Base-by-base conservation (phyloP, 2,113 vertebrate genomes). In the Vireo altiloquus region DNA sequence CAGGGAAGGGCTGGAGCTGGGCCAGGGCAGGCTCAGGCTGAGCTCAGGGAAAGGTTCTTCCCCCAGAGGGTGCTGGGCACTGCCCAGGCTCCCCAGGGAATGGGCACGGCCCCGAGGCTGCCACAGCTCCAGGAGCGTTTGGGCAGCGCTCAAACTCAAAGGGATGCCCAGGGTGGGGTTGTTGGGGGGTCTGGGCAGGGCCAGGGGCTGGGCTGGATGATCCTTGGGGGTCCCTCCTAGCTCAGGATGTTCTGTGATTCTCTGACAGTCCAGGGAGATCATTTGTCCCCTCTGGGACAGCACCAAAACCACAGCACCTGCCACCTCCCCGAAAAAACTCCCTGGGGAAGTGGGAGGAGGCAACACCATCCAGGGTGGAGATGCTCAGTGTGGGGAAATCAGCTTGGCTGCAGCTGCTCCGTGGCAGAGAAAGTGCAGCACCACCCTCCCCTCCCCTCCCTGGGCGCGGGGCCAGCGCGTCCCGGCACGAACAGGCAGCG, bases 141-240 rank as follows among this genome's bases (percentile, higher is more conserved):
- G 61, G 71, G 1, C 53, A 59, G 27, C 1, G 3, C 70, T 47
- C n/a, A n/a, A n/a, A n/a, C n/a, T n/a, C n/a, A n/a, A n/a, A n/a
- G 75, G 65, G 54, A 4, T 60, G 65, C 4, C 1, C 57, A 64
- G 85, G 42, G 4, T n/a, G 65, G 74, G 40, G 1, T 1, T 69
- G 30, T 1, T 79, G 19, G 49, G 44, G 75, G 28, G 6, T 65
- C 59, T 89, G 60, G 2, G 37, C 68, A 81, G 37, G 44, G 44
- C 0, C 10, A 0, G 37, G 39, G 2, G 13, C 0, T 46, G 46
- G 7, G 1, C 4, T 47, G 7, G 5, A 6, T 5, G 11, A 40
- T 75, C 20, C 3, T 7, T 20, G 39, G 2, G 33, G 2, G 28
- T n/a, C 13, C 13, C 20, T 59, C 24, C 20, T 68, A 52, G 3